These are phyloP conservation scores for Apostichopus japonicus DNA, from an alignment of 35 echinoderm and acorn worm species.

Conservation along the genomic window DNA sequence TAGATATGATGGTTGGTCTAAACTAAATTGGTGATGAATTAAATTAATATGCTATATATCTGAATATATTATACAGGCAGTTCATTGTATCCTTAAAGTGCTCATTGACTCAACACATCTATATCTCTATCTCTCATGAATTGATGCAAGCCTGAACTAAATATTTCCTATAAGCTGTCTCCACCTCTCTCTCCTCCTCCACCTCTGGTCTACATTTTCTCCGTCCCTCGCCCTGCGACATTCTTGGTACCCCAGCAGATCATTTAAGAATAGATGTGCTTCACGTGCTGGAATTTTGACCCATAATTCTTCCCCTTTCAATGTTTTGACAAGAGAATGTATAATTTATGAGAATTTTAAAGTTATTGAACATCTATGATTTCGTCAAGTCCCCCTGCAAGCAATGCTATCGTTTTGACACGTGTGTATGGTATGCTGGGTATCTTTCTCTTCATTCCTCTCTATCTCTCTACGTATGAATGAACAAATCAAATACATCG, in stretches of 20 bases:
- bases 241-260: not conserved
- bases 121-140: no score
- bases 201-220: not conserved
- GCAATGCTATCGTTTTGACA: not conserved
- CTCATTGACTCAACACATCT: no score
- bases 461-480: not conserved
- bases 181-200: no score
- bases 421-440: not conserved
- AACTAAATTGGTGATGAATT: no score
- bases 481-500: not conserved
- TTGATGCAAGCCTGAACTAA: no score
- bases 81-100: no score
- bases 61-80: no score
- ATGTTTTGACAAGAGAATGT: constrained; percentile 13
- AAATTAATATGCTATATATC: no score
- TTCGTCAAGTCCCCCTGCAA: not conserved
- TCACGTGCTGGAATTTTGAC: constrained; percentile 5
- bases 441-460: not conserved
- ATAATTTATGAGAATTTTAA: not conserved
- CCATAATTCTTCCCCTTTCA: constrained; percentile 7
- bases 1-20: no score
- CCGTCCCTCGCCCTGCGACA: not conserved
- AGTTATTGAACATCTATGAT: not conserved
- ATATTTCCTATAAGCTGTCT: no score
- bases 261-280: constrained; percentile 15